Evolutionary conservation across 2,113 vertebrate species (phyloP).

Genomic region (Anhinga anhinga): DNA sequence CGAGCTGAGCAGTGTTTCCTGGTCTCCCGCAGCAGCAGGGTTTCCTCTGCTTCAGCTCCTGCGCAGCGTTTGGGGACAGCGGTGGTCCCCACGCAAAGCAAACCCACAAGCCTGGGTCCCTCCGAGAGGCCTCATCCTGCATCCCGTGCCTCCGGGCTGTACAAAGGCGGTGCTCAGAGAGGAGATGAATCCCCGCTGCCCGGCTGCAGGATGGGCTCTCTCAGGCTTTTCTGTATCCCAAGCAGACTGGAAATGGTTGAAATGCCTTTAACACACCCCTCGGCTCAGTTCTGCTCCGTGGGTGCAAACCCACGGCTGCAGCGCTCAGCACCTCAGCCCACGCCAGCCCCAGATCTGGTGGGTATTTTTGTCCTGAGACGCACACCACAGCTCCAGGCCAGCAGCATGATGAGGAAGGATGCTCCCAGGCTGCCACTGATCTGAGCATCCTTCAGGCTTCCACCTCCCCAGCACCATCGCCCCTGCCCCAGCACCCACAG

Average conservation of each 20-base stretch:
- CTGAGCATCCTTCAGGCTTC: not conserved
- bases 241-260: not conserved
- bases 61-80: accelerated
- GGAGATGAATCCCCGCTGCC: accelerated
- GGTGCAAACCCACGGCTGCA: accelerated
- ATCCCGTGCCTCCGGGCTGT: not conserved
- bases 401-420: accelerated
- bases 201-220: not conserved
- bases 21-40: not conserved
- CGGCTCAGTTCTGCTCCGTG: not conserved
- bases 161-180: accelerated
- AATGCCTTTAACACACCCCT: accelerated
- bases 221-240: not conserved
- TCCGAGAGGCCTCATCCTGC: not conserved
- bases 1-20: not conserved
- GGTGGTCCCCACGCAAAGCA: not conserved
- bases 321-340: not conserved
- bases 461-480: not conserved
- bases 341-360: accelerated
- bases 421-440: not conserved
- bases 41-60: not conserved
- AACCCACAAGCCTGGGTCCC: not conserved
- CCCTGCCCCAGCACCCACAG: accelerated
- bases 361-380: not conserved
- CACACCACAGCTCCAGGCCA: accelerated